These are phyloP conservation scores for Congeria kusceri DNA, from an alignment of 2,888 invertebrate genomes.

Conservation along the genomic window DNA sequence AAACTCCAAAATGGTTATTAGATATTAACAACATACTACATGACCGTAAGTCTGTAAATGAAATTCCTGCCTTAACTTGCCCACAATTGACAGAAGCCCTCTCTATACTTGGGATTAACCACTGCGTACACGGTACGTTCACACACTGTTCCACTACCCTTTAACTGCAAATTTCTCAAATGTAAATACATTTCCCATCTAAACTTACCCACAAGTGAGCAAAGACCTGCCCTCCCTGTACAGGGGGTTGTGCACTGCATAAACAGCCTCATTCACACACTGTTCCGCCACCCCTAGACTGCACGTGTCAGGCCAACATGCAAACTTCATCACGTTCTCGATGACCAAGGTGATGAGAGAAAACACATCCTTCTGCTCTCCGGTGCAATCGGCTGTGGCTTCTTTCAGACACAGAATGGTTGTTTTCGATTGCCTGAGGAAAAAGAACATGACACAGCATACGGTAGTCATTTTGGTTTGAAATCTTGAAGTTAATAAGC, in stretches of 20 bases:
- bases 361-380: slow-evolving; percentile 31
- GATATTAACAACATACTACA: no score
- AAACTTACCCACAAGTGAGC: slow-evolving; percentile 39
- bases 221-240: slow-evolving; percentile 39
- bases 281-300: slow-evolving; percentile 55
- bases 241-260: slow-evolving; percentile 12
- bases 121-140: no score
- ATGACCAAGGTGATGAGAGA: slow-evolving; percentile 38
- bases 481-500: no score
- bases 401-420: slow-evolving; percentile 45
- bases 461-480: background rate
- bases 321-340: slow-evolving; percentile 11
- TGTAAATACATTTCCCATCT: no score
- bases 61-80: no score
- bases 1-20: no score
- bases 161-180: no score
- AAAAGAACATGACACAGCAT: slow-evolving; percentile 1
- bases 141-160: no score
- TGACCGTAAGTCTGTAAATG: no score
- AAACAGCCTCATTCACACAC: slow-evolving; percentile 39
- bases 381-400: slow-evolving; percentile 36
- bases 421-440: slow-evolving; percentile 49
- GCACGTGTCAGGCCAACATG: slow-evolving; percentile 45
- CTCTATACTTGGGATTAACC: no score
- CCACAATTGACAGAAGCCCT: no score